A percentile compares a stretch with the other conserved stretches of the same genome.
These are phyloP conservation scores for Andrena dorsata DNA, from an alignment of 2,888 invertebrate genomes.

Conservation along the genomic window DNA sequence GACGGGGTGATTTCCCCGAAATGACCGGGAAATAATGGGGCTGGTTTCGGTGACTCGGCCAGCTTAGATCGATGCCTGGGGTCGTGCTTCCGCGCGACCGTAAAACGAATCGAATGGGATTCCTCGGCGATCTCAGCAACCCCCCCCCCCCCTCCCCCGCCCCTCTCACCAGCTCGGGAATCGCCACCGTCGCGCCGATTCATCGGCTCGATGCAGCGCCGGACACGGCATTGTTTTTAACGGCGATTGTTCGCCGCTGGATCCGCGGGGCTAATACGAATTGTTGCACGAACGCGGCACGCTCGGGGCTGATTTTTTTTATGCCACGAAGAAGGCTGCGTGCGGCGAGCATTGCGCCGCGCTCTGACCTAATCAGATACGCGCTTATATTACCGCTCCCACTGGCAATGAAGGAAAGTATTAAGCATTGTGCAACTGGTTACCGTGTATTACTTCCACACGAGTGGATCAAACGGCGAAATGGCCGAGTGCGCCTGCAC, in stretches of 20 bases:
- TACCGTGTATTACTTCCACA: not conserved
- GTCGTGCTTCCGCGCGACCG: not conserved
- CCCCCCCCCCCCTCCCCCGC: too few relatives aligned
- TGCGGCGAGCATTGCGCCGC: not conserved
- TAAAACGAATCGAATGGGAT: conserved; percentile 32
- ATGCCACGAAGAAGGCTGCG: too few relatives aligned
- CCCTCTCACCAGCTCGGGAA: too few relatives aligned
- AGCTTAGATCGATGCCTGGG: conserved; percentile 39
- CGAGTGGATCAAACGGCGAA: conserved; percentile 1
- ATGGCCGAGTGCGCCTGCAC: not conserved
- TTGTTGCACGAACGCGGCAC: too few relatives aligned
- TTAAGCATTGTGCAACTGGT: conserved; percentile 6
- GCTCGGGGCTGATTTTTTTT: too few relatives aligned
- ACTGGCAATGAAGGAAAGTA: conserved; percentile 23
- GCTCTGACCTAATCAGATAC: conserved; percentile 39
- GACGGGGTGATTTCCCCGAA: conserved; percentile 47
- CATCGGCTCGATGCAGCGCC: not conserved
- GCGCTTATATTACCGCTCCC: not conserved
- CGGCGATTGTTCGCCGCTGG: too few relatives aligned
- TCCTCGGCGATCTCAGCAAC: not conserved
- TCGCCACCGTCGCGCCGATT: conserved; percentile 4
- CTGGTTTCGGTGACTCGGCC: conserved; percentile 49
- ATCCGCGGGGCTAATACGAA: too few relatives aligned
- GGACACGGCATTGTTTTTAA: not conserved
- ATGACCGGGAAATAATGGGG: conserved; percentile 63